phyloP scores from a whole-genome alignment of 2,888 invertebrate species.

The Petrolisthes cinctipes region DNA sequence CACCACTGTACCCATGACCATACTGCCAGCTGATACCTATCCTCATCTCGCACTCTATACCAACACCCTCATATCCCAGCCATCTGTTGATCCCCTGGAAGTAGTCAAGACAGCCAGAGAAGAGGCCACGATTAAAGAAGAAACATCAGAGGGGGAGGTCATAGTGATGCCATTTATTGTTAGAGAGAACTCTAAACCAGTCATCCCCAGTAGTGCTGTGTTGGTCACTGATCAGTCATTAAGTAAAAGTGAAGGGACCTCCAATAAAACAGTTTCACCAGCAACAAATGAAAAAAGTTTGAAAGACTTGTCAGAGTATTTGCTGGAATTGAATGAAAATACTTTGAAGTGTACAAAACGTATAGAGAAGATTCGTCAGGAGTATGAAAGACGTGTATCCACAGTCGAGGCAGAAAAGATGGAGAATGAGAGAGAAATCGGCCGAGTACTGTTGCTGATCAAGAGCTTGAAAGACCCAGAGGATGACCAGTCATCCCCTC shows the following conservation, averaged over 20 bases:
- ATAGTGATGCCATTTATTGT: neutral
- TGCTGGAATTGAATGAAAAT: constrained; percentile 38
- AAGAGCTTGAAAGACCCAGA: constrained; percentile 42
- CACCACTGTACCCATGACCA: neutral
- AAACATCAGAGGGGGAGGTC: neutral
- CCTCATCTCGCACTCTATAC: neutral
- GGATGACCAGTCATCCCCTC: neutral
- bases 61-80: neutral
- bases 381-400: constrained; percentile 31
- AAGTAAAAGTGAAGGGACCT: no score
- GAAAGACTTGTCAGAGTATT: constrained; percentile 22
- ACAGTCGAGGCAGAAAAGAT: constrained; percentile 31
- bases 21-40: neutral
- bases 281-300: constrained; percentile 7
- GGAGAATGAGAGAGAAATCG: constrained; percentile 38
- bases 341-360: constrained; percentile 25
- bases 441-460: constrained; percentile 21
- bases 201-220: no score
- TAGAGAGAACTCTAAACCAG: neutral
- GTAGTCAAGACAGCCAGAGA: neutral
- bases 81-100: neutral
- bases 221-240: no score
- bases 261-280: no score
- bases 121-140: neutral
- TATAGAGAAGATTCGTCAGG: constrained; percentile 29